Conservation (phyloP, 2,888 invertebrate genomes). For the Harpalus rufipes region DNA sequence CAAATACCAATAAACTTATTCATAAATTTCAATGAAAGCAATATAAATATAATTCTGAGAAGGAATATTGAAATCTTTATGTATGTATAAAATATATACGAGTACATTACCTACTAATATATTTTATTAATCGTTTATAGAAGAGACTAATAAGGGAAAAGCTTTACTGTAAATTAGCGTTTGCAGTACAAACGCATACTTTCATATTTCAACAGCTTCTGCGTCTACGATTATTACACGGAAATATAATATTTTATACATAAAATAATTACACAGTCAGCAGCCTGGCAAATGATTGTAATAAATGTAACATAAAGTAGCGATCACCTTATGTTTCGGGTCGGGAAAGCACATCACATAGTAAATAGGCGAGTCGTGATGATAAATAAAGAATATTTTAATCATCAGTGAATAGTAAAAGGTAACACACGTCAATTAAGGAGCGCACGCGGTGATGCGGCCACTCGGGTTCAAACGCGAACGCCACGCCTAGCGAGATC, state of each 20-base stretch:
- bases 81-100: neutral
- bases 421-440: conserved; percentile 49
- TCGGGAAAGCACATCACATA: conserved; percentile 5
- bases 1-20: too few species aligned
- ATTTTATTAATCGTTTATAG: conserved; percentile 19
- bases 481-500: conserved; percentile 46
- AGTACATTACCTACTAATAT: neutral
- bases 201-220: conserved; percentile 51
- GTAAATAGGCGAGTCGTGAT: neutral
- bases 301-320: conserved; percentile 25
- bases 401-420: conserved; percentile 42
- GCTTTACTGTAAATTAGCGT: conserved; percentile 13
- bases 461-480: conserved; percentile 50
- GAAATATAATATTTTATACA: conserved; percentile 40
- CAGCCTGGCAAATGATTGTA: conserved; percentile 9
- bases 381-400: conserved; percentile 44
- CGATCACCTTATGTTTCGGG: conserved; percentile 29
- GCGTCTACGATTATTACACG: conserved; percentile 20
- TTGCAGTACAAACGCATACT: conserved; percentile 22
- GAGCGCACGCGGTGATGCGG: conserved; percentile 56
- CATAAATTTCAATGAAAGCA: too few species aligned
- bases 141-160: conserved; percentile 14
- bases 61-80: conserved; percentile 1
- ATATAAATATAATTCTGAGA: neutral
- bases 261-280: conserved; percentile 29